A percentile compares a stretch with the other conserved stretches of the same genome.
Conservation (phyloP, 2,113 vertebrate species). For the Neoarius graeffei region DNA sequence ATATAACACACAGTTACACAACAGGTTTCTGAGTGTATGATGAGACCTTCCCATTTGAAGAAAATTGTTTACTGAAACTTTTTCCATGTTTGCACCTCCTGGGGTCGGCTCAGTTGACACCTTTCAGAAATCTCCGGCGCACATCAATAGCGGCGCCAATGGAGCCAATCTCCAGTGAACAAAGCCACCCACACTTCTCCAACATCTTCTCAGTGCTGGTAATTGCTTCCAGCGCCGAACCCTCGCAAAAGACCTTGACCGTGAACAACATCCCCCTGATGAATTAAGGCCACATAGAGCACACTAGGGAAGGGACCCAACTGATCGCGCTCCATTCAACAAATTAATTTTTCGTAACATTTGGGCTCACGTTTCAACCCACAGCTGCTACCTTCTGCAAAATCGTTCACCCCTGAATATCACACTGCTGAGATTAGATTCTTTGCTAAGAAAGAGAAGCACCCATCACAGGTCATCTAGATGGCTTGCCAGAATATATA, state of each 20-base stretch:
- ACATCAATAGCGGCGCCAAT: constrained; percentile 29
- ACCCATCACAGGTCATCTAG: not conserved
- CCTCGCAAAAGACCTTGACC: constrained; percentile 48
- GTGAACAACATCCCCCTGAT: constrained; percentile 8
- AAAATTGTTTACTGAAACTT: constrained; percentile 37
- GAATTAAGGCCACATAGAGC: constrained; percentile 33
- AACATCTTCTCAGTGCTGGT: constrained; percentile 29
- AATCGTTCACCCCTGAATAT: constrained; percentile 1
- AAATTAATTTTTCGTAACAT: constrained; percentile 43
- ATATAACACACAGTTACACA: constrained; percentile 52
- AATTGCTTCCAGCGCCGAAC: constrained; percentile 52
- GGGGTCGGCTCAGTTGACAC: constrained; percentile 32
- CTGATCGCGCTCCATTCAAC: constrained; percentile 22
- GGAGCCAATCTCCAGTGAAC: constrained; percentile 47
- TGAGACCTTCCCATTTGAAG: constrained; percentile 8
- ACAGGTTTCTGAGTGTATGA: constrained; percentile 4
- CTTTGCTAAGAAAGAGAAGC: constrained; percentile 24
- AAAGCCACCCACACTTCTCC: constrained; percentile 52
- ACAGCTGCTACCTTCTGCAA: not conserved
- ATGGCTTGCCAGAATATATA: not conserved
- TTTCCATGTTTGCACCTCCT: constrained; percentile 27
- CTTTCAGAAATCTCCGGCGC: constrained; percentile 21
- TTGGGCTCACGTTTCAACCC: not conserved
- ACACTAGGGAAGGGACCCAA: constrained; percentile 5
- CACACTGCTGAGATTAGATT: constrained; percentile 26